A percentile compares a stretch with the other conserved stretches of the same genome.
Conservation (phyloP, 2,888 invertebrate genomes). For the Diaperis boleti region DNA sequence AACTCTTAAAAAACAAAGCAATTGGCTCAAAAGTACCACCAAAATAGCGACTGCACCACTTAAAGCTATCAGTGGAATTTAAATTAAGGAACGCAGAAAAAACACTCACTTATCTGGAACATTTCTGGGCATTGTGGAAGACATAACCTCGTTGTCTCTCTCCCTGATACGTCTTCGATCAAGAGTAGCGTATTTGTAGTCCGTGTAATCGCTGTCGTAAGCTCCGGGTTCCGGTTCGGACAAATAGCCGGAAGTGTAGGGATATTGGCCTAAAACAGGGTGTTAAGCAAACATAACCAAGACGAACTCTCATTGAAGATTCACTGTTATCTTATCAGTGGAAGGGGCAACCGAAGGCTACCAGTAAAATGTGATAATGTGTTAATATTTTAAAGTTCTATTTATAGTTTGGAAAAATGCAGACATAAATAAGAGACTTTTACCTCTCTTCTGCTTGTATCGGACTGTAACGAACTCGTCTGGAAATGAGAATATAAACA, state of each 20-base stretch:
- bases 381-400: neutral
- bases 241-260: constrained; percentile 77
- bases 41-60: no score
- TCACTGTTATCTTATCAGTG: constrained; percentile 12
- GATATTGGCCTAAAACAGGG: constrained; percentile 69
- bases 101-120: constrained; percentile 14
- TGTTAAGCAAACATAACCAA: constrained; percentile 1
- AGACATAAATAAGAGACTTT: neutral
- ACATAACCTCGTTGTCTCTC: constrained; percentile 55
- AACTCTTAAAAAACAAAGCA: no score
- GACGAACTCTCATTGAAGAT: neutral
- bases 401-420: neutral
- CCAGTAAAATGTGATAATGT: neutral
- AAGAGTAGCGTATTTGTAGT: constrained; percentile 74
- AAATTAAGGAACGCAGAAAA: neutral
- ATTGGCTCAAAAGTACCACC: no score
- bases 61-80: neutral
- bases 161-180: constrained; percentile 72
- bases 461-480: constrained; percentile 93
- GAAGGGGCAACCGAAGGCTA: constrained; percentile 14
- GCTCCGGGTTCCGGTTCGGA: constrained; percentile 79
- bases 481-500: constrained; percentile 72
- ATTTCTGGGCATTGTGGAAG: constrained; percentile 55
- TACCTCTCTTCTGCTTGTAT: constrained; percentile 92
- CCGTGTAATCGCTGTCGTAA: constrained; percentile 76